Evolutionary conservation across 2,113 vertebrate genomes (phyloP), one percentile per base, ranked within the genome.

Genomic region (Psammodynastes pulverulentus): DNA sequence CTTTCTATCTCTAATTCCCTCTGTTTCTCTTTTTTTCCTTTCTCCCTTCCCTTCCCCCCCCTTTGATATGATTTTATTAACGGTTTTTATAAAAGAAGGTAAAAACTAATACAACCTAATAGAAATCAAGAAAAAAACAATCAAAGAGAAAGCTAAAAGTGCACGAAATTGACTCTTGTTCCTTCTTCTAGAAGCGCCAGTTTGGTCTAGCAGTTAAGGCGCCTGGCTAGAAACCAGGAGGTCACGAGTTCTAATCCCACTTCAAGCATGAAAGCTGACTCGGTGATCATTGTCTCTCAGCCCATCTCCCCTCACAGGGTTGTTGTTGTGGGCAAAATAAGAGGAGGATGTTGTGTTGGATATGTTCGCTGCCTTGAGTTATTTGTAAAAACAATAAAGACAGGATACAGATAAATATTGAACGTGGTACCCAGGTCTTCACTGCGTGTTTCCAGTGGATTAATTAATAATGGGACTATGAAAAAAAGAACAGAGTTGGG

Each of bases 1-100:
- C 49, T 1, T 1, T 4, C 0, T 2, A 7, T 21, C 1, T 23
- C n/a, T n/a, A n/a, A n/a, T 29, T 12, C 24, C 0, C 23, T 15
- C 34, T 1, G n/a, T n/a, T 4, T 26, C 5, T 6, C 9, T 1
- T 21, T 24, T 13, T 4, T 26, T 52, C 39, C 39, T 46, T 0
- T 23, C 15, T 9, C 6, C 6, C 24, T 48, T 1, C 9, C 8
- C 5, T 0, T 13, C 58, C 7, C 1, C 5, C 23, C 3, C 8
- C n/a, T 17, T 1, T 4, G 3, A 19, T 39, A 52, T 29, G n/a
- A 62, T n/a, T 62, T 62, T 62, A 62, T 62, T 62, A 12, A 62
- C 26, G 0, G 3, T 58, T 58, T 62, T 62, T 29, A 12, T 10
- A 62, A 62, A 62, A 29, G 56, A 62, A 29, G 9, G 26, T 29